Conservation (phyloP, 2,113 vertebrate species). For the Campylorhamphus procurvoides region DNA sequence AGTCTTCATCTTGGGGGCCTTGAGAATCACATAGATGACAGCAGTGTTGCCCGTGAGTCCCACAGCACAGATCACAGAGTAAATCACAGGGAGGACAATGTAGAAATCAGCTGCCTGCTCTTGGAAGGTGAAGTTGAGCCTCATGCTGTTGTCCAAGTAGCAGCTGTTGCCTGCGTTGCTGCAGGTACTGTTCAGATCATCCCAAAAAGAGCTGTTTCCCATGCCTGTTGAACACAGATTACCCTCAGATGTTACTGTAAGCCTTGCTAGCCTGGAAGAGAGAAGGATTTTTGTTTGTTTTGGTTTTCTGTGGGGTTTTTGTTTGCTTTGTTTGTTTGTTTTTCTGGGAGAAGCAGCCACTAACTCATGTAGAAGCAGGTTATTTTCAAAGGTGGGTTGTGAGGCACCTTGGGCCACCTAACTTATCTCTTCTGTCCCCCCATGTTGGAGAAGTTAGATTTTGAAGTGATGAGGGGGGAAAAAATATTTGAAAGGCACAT, state of each 20-base stretch:
- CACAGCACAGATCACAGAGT: conserved; percentile 85
- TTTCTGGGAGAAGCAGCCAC: background rate
- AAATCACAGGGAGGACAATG: conserved; percentile 83
- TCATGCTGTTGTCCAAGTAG: background rate
- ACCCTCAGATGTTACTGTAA: background rate
- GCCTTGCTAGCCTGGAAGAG: background rate
- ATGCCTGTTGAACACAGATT: background rate
- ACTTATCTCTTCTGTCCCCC: background rate
- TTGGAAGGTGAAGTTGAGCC: conserved; percentile 17
- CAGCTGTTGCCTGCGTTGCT: background rate
- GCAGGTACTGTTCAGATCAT: background rate
- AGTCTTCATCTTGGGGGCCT: conserved; percentile 90
- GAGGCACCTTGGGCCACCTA: background rate
- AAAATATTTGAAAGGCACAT: background rate
- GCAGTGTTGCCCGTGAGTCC: conserved; percentile 88
- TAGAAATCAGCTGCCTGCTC: conserved; percentile 78
- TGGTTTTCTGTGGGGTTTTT: background rate
- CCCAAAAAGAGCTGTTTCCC: conserved; percentile 56
- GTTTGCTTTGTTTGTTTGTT: background rate
- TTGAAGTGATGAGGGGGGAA: rapidly evolving
- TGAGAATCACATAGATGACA: conserved; percentile 89
- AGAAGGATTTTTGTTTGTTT: background rate
- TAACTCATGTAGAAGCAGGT: background rate
- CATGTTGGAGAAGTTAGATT: background rate
- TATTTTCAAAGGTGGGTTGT: background rate